Percentiles rank a stretch among this genome's conserved stretches.
These are phyloP conservation scores for Apodemia hepburni DNA, from an alignment of 2,888 invertebrate species.

Conservation along the genomic window DNA sequence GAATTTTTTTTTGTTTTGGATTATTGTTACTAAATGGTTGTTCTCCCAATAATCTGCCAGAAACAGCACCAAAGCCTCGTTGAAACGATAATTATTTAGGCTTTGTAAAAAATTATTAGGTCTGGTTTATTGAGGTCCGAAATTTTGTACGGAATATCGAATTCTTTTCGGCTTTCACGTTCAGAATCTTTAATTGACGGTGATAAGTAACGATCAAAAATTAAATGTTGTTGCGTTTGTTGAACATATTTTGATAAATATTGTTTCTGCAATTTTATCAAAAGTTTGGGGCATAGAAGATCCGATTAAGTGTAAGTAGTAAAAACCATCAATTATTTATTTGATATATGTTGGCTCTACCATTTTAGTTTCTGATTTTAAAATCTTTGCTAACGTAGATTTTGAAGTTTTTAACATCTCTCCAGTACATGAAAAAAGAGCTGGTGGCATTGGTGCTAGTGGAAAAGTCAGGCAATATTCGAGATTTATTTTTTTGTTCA, in stretches of 20 bases:
- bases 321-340: slow-evolving; percentile 9
- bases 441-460: slow-evolving; percentile 1
- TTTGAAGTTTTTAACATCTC: background rate
- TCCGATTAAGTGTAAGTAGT: background rate
- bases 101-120: slow-evolving; percentile 28
- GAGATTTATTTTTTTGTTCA: slow-evolving; percentile 40
- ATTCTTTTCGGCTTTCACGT: slow-evolving; percentile 17
- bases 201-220: background rate
- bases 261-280: background rate
- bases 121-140: slow-evolving; percentile 32
- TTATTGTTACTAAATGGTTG: slow-evolving; percentile 23
- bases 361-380: background rate
- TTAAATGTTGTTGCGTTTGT: background rate
- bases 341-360: background rate
- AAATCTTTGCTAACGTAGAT: background rate
- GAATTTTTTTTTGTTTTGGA: slow-evolving; percentile 20
- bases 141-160: slow-evolving; percentile 38
- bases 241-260: background rate
- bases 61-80: slow-evolving; percentile 32
- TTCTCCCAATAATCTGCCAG: slow-evolving; percentile 28
- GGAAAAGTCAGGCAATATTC: slow-evolving; percentile 30
- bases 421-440: slow-evolving; percentile 5
- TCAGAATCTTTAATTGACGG: background rate
- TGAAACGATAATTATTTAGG: slow-evolving; percentile 31
- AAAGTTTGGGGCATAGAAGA: background rate